Conservation (phyloP, 2,113 vertebrate species). For the Lutjanus erythropterus region DNA sequence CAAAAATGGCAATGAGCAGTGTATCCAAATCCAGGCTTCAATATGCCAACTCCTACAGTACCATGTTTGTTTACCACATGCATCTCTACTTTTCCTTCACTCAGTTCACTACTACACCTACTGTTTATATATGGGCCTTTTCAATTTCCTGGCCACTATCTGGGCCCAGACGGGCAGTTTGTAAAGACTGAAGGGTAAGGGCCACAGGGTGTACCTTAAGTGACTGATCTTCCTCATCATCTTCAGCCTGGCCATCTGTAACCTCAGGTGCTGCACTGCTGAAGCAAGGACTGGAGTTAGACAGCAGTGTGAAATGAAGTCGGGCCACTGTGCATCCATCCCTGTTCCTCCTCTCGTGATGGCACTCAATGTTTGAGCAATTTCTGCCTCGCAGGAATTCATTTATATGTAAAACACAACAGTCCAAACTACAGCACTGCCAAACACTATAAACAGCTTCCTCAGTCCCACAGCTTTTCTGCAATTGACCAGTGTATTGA, state of each 20-base stretch:
- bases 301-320: conserved; percentile 37
- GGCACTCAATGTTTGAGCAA: conserved; percentile 10
- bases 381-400: conserved; percentile 24
- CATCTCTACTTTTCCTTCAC: neutral
- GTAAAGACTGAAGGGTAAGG: conserved; percentile 25
- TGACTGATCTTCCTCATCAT: conserved; percentile 51
- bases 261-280: conserved; percentile 5
- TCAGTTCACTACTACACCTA: neutral
- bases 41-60: too few species aligned
- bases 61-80: neutral
- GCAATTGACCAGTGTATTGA: conserved; percentile 23
- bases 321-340: neutral
- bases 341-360: neutral
- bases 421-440: neutral
- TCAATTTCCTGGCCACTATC: conserved; percentile 21
- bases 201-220: conserved; percentile 17
- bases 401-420: conserved; percentile 48
- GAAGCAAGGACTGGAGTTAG: conserved; percentile 5
- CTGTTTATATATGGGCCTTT: neutral
- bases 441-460: conserved; percentile 16
- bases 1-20: neutral
- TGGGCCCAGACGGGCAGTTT: conserved; percentile 17
- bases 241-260: conserved; percentile 16
- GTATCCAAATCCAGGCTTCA: too few species aligned
- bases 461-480: conserved; percentile 29